Evolutionary conservation across 1,140 invertebrate genomes (phyloP).

Genomic region (Drosophila sp.): DNA sequence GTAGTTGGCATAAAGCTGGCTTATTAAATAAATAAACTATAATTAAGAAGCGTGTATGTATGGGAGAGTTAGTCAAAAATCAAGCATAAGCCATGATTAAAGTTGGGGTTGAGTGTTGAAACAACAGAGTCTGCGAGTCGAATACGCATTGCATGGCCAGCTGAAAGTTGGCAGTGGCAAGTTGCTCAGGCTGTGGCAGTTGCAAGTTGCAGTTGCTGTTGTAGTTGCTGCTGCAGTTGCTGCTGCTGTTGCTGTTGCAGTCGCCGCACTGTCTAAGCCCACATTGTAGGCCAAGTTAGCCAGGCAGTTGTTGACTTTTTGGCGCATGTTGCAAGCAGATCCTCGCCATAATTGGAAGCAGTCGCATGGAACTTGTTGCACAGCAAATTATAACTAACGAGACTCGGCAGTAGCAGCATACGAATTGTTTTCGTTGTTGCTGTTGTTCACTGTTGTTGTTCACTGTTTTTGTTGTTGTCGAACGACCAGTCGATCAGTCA

Average conservation of each 20-base stretch:
- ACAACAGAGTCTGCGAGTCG: neutral
- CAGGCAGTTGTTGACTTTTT: conserved; percentile 73
- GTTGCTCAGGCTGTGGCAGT: too few relatives aligned
- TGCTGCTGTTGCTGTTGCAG: conserved; percentile 50
- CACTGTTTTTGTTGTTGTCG: conserved; percentile 42
- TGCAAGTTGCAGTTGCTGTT: conserved; percentile 47
- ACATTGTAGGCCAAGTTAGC: conserved; percentile 59
- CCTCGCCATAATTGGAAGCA: conserved; percentile 80
- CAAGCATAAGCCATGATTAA: conserved; percentile 39
- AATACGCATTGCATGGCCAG: conserved; percentile 20
- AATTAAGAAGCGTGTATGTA: conserved; percentile 55
- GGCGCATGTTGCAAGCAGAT: conserved; percentile 76
- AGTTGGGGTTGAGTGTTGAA: conserved; percentile 28
- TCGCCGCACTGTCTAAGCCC: conserved; percentile 67
- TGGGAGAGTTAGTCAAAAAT: conserved; percentile 33
- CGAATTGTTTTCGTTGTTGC: neutral
- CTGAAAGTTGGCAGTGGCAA: neutral
- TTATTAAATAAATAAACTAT: conserved; percentile 77
- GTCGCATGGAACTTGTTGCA: conserved; percentile 75
- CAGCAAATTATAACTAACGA: conserved; percentile 68
- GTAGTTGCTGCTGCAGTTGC: conserved; percentile 56
- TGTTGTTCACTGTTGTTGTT: neutral
- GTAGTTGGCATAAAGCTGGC: conserved; percentile 47
- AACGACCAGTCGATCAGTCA: conserved; percentile 68
- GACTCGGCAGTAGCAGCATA: neutral